Conservation (phyloP, 2,113 vertebrate genomes). For the Butorides virescens region DNA sequence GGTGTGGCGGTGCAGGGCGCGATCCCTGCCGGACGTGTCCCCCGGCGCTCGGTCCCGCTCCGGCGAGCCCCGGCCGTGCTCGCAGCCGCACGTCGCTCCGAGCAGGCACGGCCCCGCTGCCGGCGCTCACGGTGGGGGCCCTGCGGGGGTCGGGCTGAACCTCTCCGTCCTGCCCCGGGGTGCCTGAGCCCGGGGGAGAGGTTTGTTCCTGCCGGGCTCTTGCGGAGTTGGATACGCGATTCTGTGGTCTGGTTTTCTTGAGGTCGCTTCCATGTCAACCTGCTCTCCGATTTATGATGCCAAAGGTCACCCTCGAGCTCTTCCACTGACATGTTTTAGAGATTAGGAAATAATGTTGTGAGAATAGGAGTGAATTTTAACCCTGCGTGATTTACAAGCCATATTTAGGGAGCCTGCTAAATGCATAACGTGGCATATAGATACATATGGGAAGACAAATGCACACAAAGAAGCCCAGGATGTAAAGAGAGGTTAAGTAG, state of each 20-base stretch:
- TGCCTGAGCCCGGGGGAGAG: not conserved
- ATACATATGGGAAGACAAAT: not conserved
- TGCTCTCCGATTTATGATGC: slow-evolving; percentile 5
- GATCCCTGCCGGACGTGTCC: not conserved
- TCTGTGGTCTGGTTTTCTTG: not conserved
- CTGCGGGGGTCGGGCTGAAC: not conserved
- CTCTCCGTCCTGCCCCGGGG: not conserved
- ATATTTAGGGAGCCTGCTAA: not conserved
- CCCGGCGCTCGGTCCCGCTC: not conserved
- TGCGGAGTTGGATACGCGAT: not conserved
- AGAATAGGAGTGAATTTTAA: slow-evolving; percentile 26
- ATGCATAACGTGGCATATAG: not conserved
- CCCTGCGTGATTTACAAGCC: not conserved
- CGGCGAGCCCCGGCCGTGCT: not conserved
- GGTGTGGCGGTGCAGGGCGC: not conserved
- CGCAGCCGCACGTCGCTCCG: not conserved
- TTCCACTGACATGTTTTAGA: slow-evolving; percentile 35
- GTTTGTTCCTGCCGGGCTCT: not conserved
- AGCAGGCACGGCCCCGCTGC: not conserved
- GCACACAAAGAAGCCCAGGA: not conserved
- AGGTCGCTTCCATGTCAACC: slow-evolving; percentile 25
- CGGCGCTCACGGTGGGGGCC: not conserved
- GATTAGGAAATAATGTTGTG: slow-evolving; percentile 41
- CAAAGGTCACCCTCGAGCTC: slow-evolving; percentile 37
- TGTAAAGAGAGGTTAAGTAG: not conserved